Percentiles rank a stretch among this genome's conserved stretches.
Conservation (phyloP, 2,888 invertebrate genomes). For the Arrhopalites spinosus region DNA sequence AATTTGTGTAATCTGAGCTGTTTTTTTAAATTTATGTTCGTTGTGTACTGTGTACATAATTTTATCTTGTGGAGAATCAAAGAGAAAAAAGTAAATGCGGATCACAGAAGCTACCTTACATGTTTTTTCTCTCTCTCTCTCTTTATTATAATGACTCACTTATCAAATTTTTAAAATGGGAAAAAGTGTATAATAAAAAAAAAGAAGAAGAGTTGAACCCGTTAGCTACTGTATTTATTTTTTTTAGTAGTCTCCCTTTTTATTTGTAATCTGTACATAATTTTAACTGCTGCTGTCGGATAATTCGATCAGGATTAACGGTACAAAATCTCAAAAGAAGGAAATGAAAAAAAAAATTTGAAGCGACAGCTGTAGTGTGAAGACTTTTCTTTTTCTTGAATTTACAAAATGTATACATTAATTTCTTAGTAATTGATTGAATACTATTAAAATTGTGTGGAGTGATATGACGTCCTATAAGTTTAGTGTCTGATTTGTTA, state of each 20-base stretch:
- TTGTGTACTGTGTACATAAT: background rate
- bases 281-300: background rate
- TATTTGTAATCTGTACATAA: background rate
- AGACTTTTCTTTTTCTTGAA: too few species aligned
- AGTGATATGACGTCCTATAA: too few species aligned
- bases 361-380: too few species aligned
- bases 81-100: slow-evolving; percentile 14
- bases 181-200: background rate
- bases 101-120: slow-evolving; percentile 28
- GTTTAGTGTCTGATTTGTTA: too few species aligned
- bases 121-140: slow-evolving; percentile 22
- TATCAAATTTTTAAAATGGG: slow-evolving; percentile 9
- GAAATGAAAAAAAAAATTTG: too few species aligned
- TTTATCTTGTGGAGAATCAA: background rate
- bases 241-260: background rate
- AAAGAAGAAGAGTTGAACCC: background rate
- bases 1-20: slow-evolving; percentile 3
- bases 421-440: too few species aligned
- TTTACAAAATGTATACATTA: too few species aligned
- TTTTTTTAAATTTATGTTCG: background rate
- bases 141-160: slow-evolving; percentile 25
- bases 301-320: background rate
- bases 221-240: too few species aligned
- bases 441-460: too few species aligned
- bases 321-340: too few species aligned